Evolutionary conservation across 2,888 invertebrate species (phyloP).

Genomic region (Latheticus oryzae): DNA sequence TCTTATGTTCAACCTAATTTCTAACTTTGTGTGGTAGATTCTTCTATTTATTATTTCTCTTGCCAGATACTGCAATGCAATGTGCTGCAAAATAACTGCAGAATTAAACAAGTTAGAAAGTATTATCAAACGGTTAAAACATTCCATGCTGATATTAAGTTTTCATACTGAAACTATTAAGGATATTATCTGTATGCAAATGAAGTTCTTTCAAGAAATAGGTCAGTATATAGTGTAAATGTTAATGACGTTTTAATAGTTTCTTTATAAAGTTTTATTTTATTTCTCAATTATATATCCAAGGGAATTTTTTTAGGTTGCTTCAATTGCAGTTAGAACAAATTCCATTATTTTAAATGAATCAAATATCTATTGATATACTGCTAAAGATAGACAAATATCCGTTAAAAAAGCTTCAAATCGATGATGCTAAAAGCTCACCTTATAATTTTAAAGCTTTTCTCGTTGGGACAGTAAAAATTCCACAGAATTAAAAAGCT

Average conservation of each 20-base stretch:
- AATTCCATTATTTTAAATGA: no score
- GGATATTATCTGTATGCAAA: no score
- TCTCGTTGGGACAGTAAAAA: slow-evolving; percentile 39
- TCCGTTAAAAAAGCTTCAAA: slow-evolving; percentile 2
- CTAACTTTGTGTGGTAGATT: neutral
- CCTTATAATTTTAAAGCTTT: slow-evolving; percentile 30
- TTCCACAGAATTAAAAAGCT: slow-evolving; percentile 55
- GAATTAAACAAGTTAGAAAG: slow-evolving; percentile 2
- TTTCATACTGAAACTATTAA: slow-evolving; percentile 19
- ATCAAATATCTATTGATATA: no score
- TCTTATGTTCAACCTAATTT: no score
- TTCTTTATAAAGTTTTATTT: no score
- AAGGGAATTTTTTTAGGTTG: no score
- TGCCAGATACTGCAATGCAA: neutral
- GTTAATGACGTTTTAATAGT: no score
- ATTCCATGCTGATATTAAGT: slow-evolving; percentile 9
- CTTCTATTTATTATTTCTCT: slow-evolving; percentile 2
- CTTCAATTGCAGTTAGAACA: no score
- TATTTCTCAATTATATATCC: no score
- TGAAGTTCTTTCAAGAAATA: no score
- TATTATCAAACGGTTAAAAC: neutral
- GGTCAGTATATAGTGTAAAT: no score
- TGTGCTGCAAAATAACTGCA: slow-evolving; percentile 5
- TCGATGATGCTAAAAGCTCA: slow-evolving; percentile 8
- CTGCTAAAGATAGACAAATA: no score